phyloP scores from a whole-genome alignment of 2,113 vertebrate species.

The Spea multiplicata region DNA sequence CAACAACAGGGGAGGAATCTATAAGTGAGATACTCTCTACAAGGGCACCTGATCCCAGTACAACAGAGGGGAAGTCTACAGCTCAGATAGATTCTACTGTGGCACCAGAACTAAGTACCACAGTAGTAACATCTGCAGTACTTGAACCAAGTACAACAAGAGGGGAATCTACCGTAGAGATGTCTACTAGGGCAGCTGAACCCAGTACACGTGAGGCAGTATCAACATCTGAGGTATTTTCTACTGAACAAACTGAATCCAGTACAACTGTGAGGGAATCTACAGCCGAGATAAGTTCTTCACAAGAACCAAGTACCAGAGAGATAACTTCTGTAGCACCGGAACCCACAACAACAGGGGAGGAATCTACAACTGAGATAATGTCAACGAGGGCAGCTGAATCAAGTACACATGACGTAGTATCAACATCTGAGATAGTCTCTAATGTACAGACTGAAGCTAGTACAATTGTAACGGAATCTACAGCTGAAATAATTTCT shows the following conservation, averaged over 20 bases:
- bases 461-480: neutral
- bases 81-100: neutral
- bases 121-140: neutral
- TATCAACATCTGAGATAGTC: neutral
- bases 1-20: neutral
- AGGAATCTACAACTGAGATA: neutral
- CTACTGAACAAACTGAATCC: neutral
- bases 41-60: neutral
- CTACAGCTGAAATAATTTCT: neutral
- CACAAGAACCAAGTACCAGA: neutral
- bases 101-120: neutral
- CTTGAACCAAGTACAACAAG: neutral
- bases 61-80: neutral
- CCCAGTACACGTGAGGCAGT: neutral
- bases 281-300: neutral
- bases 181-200: neutral
- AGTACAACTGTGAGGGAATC: neutral
- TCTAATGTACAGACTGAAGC: neutral
- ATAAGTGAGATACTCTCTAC: neutral
- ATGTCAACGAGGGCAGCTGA: neutral
- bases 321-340: too few relatives aligned
- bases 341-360: neutral
- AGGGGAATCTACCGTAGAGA: neutral
- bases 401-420: neutral
- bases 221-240: neutral